Evolutionary conservation across 2,797 vertebrate genomes (phyloP).

Genomic region (Smutsia temminckii): DNA sequence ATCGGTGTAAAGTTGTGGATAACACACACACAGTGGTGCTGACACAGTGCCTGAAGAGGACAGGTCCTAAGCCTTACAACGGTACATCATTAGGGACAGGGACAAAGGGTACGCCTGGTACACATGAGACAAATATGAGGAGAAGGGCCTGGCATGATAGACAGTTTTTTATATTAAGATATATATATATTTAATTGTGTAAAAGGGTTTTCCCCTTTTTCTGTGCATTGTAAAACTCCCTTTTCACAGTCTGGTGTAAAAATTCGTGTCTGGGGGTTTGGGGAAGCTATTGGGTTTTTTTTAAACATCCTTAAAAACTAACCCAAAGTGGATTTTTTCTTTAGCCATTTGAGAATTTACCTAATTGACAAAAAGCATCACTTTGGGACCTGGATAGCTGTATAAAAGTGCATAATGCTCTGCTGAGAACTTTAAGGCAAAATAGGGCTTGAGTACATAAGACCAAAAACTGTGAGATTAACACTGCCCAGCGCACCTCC

Average conservation of each 20-base stretch:
- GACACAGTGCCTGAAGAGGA: neutral
- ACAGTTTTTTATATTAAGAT: neutral
- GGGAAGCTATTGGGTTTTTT: neutral
- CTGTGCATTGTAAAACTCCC: neutral
- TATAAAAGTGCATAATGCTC: conserved; percentile 16
- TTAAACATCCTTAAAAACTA: neutral
- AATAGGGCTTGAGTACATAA: conserved; percentile 45
- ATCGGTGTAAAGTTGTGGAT: neutral
- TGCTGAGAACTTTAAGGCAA: conserved; percentile 58
- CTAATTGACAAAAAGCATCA: conserved; percentile 18
- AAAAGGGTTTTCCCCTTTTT: neutral
- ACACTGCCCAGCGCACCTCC: accelerated
- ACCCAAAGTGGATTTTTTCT: neutral
- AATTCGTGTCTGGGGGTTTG: neutral
- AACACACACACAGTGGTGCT: neutral
- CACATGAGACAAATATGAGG: neutral
- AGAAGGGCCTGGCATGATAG: neutral
- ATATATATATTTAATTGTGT: neutral
- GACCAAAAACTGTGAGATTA: conserved; percentile 39
- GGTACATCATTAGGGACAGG: neutral
- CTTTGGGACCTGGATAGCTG: neutral
- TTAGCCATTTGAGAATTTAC: conserved; percentile 12
- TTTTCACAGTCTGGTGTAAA: neutral
- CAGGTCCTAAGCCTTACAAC: neutral
- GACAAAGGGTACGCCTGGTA: neutral